Evolutionary conservation across 92 coral and sea anemone species (phyloP), one percentile per base, ranked within the genome.

Genomic region (Umimayanthus kanabou): DNA sequence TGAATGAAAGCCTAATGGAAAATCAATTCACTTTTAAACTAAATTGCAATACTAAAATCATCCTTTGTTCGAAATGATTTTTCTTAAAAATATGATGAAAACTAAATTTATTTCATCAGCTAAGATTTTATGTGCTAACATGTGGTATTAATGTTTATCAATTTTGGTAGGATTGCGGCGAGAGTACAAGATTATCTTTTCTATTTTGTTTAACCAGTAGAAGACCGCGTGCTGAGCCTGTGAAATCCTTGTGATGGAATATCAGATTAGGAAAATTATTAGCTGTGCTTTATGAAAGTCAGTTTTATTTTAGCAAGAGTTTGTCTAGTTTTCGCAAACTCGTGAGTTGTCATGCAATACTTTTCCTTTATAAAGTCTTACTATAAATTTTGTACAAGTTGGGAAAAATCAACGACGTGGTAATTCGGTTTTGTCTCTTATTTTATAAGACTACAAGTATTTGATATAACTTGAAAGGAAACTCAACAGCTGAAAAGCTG

Each of bases 201-300:
- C 78, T 69, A 47, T 71, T 37, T 83, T 83, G 87, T 71, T 72
- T 83, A 69, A 69, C 87, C 29, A 43, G 66, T 70, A 9, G 47
- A 47, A 20, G 42, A 49, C n/a, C 72, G 40, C 87, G 39, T 83
- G 87, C 87, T 83, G 87, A 70, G 61, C 49, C n/a, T 83, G 77
- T 26, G 14, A 83, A 81, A 40, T 55, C 79, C 65, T 43, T 39
- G 77, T 70, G 78, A 83, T 83, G 49, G 39, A 50, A 69, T 45
- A 83, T 70, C 26, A 69, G 76, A 83, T 70, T 69, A 83, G 23
- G 67, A 4, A 53, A 25, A 9, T 45, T 77, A 22, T 16, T 40
- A 16, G 37, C 2, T 9, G 39, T 25, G 30, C 20, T 2, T 23
- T 47, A 14, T 30, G 13, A 18, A 47, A 40, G 55, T 13, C 14